A percentile compares a stretch with the other conserved stretches of the same genome.
These are phyloP conservation scores for Barbus barbus DNA, from an alignment of 2,113 vertebrate species.

Conservation along the genomic window DNA sequence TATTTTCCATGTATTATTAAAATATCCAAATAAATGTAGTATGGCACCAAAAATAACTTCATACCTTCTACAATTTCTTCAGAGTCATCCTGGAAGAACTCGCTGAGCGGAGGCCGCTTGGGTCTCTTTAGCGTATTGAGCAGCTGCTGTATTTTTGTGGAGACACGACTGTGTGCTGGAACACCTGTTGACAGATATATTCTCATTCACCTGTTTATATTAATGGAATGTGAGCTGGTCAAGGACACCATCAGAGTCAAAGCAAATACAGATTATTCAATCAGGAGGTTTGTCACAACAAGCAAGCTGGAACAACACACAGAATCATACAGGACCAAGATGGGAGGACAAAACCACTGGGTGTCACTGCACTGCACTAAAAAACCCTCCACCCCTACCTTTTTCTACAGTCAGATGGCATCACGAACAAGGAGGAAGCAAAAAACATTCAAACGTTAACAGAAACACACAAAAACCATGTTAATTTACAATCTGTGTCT, in stretches of 20 bases:
- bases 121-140: conserved; percentile 97
- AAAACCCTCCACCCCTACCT: conserved; percentile 36
- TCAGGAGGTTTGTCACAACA: conserved; percentile 15
- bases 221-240: neutral
- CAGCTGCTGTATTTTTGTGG: conserved; percentile 97
- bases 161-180: conserved; percentile 92
- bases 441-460: conserved; percentile 27
- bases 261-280: neutral
- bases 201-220: conserved; percentile 50
- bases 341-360: conserved; percentile 19
- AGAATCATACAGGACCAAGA: conserved; percentile 37
- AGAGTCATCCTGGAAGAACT: conserved; percentile 95
- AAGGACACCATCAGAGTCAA: neutral
- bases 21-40: conserved; percentile 69
- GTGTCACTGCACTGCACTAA: conserved; percentile 31
- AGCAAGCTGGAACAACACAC: conserved; percentile 44
- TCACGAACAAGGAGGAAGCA: conserved; percentile 22
- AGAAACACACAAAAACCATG: neutral
- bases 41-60: neutral
- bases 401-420: conserved; percentile 51
- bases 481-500: neutral
- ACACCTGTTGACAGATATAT: conserved; percentile 79
- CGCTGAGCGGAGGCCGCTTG: conserved; percentile 91
- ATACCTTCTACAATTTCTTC: conserved; percentile 98
- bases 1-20: conserved; percentile 71